A percentile compares a stretch with the other conserved stretches of the same genome.
Evolutionary conservation across 2,113 vertebrate species (phyloP).

Genomic region (Hymenochirus boettgeri): DNA sequence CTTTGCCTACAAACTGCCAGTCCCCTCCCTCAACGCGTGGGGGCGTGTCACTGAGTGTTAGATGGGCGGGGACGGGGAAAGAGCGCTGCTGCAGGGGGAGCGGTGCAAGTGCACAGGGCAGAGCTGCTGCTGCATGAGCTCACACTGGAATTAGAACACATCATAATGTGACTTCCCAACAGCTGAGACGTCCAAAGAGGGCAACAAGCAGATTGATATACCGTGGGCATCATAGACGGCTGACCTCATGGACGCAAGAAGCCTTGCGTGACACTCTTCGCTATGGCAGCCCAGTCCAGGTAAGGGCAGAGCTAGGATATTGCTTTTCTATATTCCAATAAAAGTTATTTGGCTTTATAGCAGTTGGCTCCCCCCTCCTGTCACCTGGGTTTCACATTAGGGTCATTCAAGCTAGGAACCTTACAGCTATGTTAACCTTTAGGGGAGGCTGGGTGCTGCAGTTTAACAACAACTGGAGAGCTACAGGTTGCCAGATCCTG

Average conservation of each 20-base stretch:
- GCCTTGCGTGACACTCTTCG: slow-evolving; percentile 22
- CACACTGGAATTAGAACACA: not conserved
- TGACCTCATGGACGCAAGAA: slow-evolving; percentile 26
- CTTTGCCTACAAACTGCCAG: no score
- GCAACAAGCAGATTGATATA: not conserved
- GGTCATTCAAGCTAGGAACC: no score
- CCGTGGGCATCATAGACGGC: not conserved
- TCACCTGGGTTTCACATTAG: no score
- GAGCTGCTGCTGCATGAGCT: not conserved
- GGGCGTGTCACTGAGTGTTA: not conserved
- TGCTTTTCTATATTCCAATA: no score
- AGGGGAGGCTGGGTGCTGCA: no score
- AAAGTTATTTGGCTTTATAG: no score
- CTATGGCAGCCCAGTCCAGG: slow-evolving; percentile 41
- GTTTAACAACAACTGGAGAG: no score
- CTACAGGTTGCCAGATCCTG: no score
- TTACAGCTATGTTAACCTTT: no score
- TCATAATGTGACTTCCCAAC: slow-evolving; percentile 16
- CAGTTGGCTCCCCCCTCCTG: no score
- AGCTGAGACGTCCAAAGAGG: not conserved
- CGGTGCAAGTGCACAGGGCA: slow-evolving; percentile 4
- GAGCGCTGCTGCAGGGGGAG: slow-evolving; percentile 19
- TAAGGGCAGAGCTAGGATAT: not conserved
- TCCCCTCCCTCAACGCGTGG: not conserved
- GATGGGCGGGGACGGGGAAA: slow-evolving; percentile 7